Conservation (phyloP, 2,888 invertebrate genomes). For the Aradus depressus region DNA sequence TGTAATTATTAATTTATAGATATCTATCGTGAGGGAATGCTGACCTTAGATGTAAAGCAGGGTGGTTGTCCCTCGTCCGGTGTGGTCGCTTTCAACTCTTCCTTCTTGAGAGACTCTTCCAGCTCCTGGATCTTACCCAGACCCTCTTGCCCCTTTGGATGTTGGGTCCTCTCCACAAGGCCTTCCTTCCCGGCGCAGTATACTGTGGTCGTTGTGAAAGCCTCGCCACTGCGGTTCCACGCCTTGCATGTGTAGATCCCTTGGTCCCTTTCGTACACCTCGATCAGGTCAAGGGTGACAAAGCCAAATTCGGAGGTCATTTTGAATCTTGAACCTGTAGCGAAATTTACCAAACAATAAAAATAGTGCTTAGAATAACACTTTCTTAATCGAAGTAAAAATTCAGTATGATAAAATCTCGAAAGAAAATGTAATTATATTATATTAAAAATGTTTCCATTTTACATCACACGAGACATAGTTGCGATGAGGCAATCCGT, state of each 20-base stretch:
- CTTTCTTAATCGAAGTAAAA: too few species aligned
- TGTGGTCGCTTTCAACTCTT: slow-evolving; percentile 54
- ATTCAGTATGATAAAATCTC: too few species aligned
- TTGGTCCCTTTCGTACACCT: slow-evolving; percentile 85
- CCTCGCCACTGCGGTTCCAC: slow-evolving; percentile 77
- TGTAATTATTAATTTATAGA: not conserved
- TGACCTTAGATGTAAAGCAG: slow-evolving; percentile 62
- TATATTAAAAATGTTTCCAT: too few species aligned
- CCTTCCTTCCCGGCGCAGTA: slow-evolving; percentile 71
- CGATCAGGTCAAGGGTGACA: slow-evolving; percentile 83
- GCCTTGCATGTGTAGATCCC: slow-evolving; percentile 90
- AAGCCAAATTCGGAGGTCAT: slow-evolving; percentile 93
- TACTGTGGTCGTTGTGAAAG: slow-evolving; percentile 81
- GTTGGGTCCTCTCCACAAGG: slow-evolving; percentile 78
- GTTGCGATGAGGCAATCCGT: too few species aligned
- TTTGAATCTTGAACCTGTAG: slow-evolving; percentile 64
- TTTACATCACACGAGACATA: too few species aligned
- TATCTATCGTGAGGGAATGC: not conserved
- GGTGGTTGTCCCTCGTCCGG: slow-evolving; percentile 75
- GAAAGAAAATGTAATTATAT: not conserved
- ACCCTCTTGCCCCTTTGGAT: slow-evolving; percentile 90
- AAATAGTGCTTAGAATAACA: too few species aligned
- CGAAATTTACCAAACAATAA: not conserved
- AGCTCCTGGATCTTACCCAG: slow-evolving; percentile 82
- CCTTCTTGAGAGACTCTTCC: slow-evolving; percentile 70